Evolutionary conservation across 2,888 invertebrate genomes (phyloP).

Genomic region (Drosophila peninsularis): DNA sequence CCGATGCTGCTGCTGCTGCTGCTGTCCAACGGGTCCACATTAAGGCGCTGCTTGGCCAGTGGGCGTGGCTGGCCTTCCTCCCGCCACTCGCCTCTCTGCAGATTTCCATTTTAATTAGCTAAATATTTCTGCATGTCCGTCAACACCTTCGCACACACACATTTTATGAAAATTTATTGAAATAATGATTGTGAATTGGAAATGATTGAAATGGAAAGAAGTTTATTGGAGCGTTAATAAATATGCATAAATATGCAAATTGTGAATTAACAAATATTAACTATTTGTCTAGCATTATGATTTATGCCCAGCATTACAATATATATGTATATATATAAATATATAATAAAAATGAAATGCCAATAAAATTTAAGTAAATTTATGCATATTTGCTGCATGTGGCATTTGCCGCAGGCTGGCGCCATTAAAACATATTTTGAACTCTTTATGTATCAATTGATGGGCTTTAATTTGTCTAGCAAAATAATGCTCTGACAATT

Average conservation of each 20-base stretch:
- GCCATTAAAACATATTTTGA: slow-evolving; percentile 36
- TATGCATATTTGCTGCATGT: slow-evolving; percentile 30
- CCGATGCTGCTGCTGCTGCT: background rate
- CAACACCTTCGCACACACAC: slow-evolving; percentile 20
- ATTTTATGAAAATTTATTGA: slow-evolving; percentile 28
- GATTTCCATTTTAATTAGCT: slow-evolving; percentile 61
- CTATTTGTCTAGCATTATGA: slow-evolving; percentile 65
- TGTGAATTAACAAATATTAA: slow-evolving; percentile 64
- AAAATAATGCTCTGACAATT: slow-evolving; percentile 72
- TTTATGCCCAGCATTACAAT: slow-evolving; percentile 33
- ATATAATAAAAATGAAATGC: slow-evolving; percentile 18
- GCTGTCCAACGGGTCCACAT: slow-evolving; percentile 11
- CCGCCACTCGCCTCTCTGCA: slow-evolving; percentile 4
- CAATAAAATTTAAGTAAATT: slow-evolving; percentile 31
- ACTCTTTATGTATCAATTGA: slow-evolving; percentile 73
- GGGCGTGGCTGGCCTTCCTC: slow-evolving; percentile 11
- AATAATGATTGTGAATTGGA: slow-evolving; percentile 34
- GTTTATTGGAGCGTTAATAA: slow-evolving; percentile 40
- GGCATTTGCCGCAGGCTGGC: background rate
- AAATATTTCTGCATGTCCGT: slow-evolving; percentile 17
- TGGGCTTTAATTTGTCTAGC: slow-evolving; percentile 69
- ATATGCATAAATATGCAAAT: slow-evolving; percentile 63
- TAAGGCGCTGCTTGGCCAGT: slow-evolving; percentile 1
- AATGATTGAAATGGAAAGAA: slow-evolving; percentile 22
- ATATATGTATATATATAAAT: background rate